Conservation (phyloP, 2,888 invertebrate species). For the Trachelus iudaicus region DNA sequence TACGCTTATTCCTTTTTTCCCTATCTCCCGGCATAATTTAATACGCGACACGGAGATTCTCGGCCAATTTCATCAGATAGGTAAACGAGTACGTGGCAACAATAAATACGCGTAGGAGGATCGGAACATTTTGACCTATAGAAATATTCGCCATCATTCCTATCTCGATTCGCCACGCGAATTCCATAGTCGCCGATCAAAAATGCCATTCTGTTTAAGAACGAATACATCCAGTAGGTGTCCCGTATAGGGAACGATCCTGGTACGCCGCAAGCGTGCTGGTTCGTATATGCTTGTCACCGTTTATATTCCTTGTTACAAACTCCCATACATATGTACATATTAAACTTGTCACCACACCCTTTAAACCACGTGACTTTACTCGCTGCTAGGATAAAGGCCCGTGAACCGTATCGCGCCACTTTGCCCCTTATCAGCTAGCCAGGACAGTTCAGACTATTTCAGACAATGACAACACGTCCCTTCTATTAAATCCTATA, state of each 20-base stretch:
- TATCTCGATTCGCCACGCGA: neutral
- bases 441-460: neutral
- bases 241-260: neutral
- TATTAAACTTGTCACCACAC: slow-evolving; percentile 4
- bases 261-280: neutral
- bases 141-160: neutral
- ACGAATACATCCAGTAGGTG: neutral
- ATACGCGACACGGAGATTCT: neutral
- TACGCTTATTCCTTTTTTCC: neutral
- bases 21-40: neutral
- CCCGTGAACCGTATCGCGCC: neutral
- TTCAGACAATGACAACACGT: neutral
- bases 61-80: neutral
- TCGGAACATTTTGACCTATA: neutral
- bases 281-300: neutral
- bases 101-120: neutral
- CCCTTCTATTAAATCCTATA: neutral
- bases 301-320: neutral
- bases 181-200: neutral
- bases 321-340: neutral
- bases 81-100: neutral
- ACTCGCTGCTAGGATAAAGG: neutral
- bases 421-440: neutral
- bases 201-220: neutral
- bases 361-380: neutral